These are phyloP conservation scores for Arbacia lixula DNA, from an alignment of 53 echinoderm and acorn worm species.

Conservation along the genomic window DNA sequence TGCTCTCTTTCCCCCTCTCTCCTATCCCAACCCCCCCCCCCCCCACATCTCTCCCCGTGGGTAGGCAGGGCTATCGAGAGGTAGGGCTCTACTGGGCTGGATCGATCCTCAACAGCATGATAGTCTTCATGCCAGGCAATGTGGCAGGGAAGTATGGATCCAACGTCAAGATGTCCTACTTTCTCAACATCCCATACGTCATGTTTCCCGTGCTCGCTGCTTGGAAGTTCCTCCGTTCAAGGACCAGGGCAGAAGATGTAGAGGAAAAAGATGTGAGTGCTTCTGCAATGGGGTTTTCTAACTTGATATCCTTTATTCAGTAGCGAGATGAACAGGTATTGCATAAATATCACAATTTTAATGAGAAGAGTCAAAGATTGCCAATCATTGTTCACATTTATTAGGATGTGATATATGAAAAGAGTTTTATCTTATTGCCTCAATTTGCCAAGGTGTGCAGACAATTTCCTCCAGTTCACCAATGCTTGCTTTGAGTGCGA, in stretches of 20 bases:
- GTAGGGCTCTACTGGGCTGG: conserved; percentile 98
- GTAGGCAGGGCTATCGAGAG: conserved; percentile 89
- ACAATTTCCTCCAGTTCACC: too few relatives aligned
- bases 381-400: too few relatives aligned
- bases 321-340: too few relatives aligned
- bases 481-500: too few relatives aligned
- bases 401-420: too few relatives aligned
- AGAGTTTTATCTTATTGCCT: too few relatives aligned
- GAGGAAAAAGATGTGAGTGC: conserved; percentile 29
- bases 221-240: conserved; percentile 57
- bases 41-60: neutral
- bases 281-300: too few relatives aligned
- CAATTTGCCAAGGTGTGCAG: too few relatives aligned
- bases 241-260: conserved; percentile 26
- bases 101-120: conserved; percentile 90
- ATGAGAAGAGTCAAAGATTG: too few relatives aligned
- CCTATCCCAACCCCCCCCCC: too few relatives aligned
- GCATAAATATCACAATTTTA: too few relatives aligned
- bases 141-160: conserved; percentile 84
- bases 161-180: conserved; percentile 79
- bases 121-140: conserved; percentile 95
- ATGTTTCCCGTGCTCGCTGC: conserved; percentile 81
- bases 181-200: conserved; percentile 89
- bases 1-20: neutral
- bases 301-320: too few relatives aligned